These are phyloP conservation scores for Phycodurus eques DNA, from an alignment of 2,113 vertebrate species.

Conservation along the genomic window DNA sequence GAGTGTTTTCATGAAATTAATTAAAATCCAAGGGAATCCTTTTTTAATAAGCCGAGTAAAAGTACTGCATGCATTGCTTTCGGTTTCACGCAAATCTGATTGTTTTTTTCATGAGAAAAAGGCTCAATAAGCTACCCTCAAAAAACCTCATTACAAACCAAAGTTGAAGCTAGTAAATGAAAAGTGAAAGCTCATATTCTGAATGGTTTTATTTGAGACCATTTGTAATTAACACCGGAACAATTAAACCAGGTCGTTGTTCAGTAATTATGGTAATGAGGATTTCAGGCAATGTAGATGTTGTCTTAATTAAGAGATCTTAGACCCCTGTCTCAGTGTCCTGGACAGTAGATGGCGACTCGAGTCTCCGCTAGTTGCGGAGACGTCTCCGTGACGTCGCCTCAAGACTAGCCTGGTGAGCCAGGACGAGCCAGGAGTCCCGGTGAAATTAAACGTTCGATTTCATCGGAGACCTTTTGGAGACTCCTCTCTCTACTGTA, in stretches of 20 bases:
- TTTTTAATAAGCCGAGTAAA: neutral
- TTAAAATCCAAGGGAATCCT: neutral
- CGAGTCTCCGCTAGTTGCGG: too few species aligned
- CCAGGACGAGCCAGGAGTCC: too few species aligned
- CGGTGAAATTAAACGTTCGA: too few species aligned
- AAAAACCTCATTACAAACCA: neutral
- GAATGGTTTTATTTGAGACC: conserved; percentile 5
- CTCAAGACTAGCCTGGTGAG: too few species aligned
- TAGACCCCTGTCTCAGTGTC: neutral
- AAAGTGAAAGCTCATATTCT: conserved; percentile 1
- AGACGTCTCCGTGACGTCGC: too few species aligned
- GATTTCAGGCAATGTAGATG: conserved; percentile 8
- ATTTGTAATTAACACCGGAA: conserved; percentile 23
- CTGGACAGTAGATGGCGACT: too few species aligned
- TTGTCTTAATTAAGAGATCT: conserved; percentile 11
- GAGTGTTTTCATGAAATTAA: neutral
- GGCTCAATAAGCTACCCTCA: neutral
- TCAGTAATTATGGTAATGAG: conserved; percentile 36
- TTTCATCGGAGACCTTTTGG: too few species aligned
- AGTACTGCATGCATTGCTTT: neutral
- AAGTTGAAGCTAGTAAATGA: neutral
- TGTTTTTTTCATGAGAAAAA: neutral
- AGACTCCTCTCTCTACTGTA: too few species aligned
- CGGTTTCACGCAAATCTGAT: neutral
- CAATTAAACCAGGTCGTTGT: conserved; percentile 25